A percentile compares a stretch with the other conserved stretches of the same genome.
phyloP scores from a whole-genome alignment of 2,797 vertebrate genomes.

The Arvicola amphibius region DNA sequence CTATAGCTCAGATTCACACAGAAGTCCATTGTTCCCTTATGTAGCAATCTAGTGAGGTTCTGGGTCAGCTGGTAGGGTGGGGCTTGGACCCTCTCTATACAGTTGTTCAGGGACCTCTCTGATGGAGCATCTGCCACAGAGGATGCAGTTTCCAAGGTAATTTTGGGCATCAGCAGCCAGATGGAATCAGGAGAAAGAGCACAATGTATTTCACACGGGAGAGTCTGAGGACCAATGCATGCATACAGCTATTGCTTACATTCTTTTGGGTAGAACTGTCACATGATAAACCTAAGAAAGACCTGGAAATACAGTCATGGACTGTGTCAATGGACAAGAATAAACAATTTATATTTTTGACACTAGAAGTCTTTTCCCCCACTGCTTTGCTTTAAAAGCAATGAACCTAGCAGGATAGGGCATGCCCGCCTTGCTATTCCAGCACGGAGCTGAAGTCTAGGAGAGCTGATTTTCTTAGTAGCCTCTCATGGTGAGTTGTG shows the following conservation, averaged over 20 bases:
- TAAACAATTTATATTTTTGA: not conserved
- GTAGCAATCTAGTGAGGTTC: not conserved
- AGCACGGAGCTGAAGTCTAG: not conserved
- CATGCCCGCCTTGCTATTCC: not conserved
- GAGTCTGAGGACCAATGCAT: not conserved
- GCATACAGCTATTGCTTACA: not conserved
- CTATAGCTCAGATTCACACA: not conserved
- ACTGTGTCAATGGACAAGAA: not conserved
- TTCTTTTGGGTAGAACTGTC: not conserved
- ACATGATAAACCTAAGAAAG: not conserved
- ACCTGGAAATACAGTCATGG: not conserved
- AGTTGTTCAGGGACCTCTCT: not conserved
- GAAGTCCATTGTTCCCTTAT: not conserved
- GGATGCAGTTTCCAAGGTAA: slow-evolving; percentile 41
- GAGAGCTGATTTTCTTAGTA: not conserved
- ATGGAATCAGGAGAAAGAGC: slow-evolving; percentile 2
- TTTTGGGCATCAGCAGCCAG: slow-evolving; percentile 24
- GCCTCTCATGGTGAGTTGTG: not conserved
- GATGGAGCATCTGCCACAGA: not conserved
- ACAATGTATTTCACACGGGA: not conserved
- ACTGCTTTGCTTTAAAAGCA: not conserved
- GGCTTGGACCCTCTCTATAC: not conserved
- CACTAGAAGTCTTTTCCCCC: not conserved
- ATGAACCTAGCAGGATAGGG: not conserved
- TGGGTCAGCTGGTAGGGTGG: not conserved